Percentiles rank a stretch among this genome's conserved stretches.
Evolutionary conservation across 2,888 invertebrate species (phyloP).

Genomic region (Siphonodentalium dalli): DNA sequence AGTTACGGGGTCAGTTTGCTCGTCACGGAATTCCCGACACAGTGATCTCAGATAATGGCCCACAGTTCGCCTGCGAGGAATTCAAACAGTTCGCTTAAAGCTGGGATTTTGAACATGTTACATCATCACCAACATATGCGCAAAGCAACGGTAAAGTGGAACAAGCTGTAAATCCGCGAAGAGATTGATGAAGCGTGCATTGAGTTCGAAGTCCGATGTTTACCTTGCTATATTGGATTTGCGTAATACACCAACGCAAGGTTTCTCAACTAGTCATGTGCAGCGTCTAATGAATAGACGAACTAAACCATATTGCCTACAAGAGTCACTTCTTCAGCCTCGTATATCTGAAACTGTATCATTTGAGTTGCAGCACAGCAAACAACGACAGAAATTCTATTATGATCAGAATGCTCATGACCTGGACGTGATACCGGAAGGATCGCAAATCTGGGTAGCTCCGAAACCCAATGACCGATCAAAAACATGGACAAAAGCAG

Average conservation of each 20-base stretch:
- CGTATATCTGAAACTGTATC: neutral
- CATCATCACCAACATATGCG: slow-evolving; percentile 1
- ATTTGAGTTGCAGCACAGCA: too few species aligned
- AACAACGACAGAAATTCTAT: too few species aligned
- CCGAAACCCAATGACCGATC: too few species aligned
- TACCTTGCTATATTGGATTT: slow-evolving; percentile 4
- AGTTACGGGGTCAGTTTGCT: neutral
- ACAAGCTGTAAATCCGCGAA: slow-evolving; percentile 12
- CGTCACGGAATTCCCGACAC: neutral
- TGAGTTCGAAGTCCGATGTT: neutral
- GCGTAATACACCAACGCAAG: slow-evolving; percentile 4
- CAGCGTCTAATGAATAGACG: slow-evolving; percentile 4
- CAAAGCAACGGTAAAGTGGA: slow-evolving; percentile 2
- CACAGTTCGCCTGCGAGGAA: slow-evolving; percentile 6
- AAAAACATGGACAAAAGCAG: too few species aligned
- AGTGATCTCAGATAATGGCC: slow-evolving; percentile 2
- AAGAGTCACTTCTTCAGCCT: neutral
- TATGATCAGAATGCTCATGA: too few species aligned
- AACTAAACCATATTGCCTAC: slow-evolving; percentile 1
- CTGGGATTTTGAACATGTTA: neutral
- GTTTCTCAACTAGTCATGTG: slow-evolving; percentile 1
- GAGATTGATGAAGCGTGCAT: slow-evolving; percentile 4
- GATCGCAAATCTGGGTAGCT: too few species aligned
- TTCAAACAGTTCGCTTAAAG: too few species aligned
- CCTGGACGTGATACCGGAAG: too few species aligned